Evolutionary conservation across 1,140 invertebrate species (phyloP).

Genomic region (Sipha flava): DNA sequence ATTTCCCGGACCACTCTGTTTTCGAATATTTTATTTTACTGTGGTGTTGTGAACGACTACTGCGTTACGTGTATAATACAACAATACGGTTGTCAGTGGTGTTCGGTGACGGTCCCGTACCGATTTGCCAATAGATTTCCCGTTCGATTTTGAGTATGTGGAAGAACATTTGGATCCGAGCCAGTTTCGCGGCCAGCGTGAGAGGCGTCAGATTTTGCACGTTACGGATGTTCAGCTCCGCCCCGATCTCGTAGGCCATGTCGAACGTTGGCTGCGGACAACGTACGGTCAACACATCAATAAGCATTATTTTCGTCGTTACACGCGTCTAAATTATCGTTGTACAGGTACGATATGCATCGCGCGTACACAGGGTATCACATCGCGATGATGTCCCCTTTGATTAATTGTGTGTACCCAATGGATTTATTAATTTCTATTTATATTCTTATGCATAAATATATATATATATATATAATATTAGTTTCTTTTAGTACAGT

Average conservation of each 20-base stretch:
- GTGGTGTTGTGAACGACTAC: not conserved
- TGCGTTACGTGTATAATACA: not conserved
- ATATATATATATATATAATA: no score
- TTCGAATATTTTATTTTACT: no score
- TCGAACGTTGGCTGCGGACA: conserved; percentile 76
- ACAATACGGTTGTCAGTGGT: not conserved
- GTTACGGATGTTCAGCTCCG: conserved; percentile 76
- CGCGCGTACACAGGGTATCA: no score
- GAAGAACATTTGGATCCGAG: conserved; percentile 87
- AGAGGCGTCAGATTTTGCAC: conserved; percentile 81
- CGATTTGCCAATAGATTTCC: conserved; percentile 94
- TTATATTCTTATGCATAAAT: no score
- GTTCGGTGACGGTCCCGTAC: no score
- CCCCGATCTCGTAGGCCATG: conserved; percentile 86
- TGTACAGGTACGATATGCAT: no score
- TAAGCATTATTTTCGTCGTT: not conserved
- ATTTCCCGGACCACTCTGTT: no score
- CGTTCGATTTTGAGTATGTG: conserved; percentile 90
- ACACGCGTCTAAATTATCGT: no score
- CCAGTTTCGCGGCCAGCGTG: conserved; percentile 87
- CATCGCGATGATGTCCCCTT: no score
- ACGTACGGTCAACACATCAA: not conserved
- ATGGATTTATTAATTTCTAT: no score
- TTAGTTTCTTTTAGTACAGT: no score
- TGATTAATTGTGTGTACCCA: no score